Evolutionary conservation across 1,140 invertebrate species (phyloP), one percentile per base, ranked within the genome.

Genomic region (Hylaeus anthracinus): DNA sequence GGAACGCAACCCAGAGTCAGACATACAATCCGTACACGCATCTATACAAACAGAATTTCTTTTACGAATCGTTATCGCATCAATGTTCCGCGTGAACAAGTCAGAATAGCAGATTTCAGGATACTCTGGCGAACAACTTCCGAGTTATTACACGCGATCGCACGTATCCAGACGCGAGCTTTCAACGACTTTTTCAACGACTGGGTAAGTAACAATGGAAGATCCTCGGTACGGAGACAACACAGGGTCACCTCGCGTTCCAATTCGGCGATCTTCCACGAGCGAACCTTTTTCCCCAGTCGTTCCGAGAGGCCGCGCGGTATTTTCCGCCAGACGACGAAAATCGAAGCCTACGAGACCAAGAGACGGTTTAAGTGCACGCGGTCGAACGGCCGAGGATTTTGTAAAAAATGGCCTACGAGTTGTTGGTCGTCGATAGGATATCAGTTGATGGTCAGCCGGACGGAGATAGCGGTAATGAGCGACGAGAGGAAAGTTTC

Each of bases 401-500:
- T 69, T 67, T 15, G 43, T 77, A 48, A 65, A 81, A 79, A 83
- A 79, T 55, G 76, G 76, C 43, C 78, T 80, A 73, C 81, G 53
- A 72, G 82, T 45, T 72, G 79, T 61, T 83, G 56, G 78, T 58
- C 83, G 86, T 86, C 83, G 87, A 90, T 87, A 88, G 85, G 80
- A 87, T 90, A 88, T 90, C 88, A 86, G 88, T 79, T 86, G 88
- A 88, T 89, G 88, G 88, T 88, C 81, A 88, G 84, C 86, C 86
- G 82, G 83, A 79, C 88, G 82, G 70, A 79, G 87, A 90, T 89
- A 89, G 86, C 80, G 82, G 82, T 89, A 89, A 90, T 88, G 88
- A 89, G 84, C 82, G 84, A 84, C 75, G 83, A 86, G 83, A 89
- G 89, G 88, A 91, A 90, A 90, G 88, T 90, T 90, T 87, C 89